Percentiles rank a stretch among this genome's conserved stretches.
Evolutionary conservation across 1,140 invertebrate species (phyloP).

Genomic region (Chymomyza costata): DNA sequence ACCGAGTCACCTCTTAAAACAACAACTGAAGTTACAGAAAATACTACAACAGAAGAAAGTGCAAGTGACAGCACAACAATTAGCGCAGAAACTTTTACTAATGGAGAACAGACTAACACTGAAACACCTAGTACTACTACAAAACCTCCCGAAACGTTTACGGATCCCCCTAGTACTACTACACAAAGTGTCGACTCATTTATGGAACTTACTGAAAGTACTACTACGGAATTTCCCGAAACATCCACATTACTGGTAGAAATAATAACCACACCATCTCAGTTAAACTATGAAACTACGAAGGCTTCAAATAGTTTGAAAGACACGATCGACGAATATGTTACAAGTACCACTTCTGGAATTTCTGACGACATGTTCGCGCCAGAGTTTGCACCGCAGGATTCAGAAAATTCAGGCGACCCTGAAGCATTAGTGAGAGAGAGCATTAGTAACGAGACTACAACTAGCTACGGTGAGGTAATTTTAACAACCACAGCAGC

Average conservation of each 20-base stretch:
- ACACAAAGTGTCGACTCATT: not conserved
- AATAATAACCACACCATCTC: not conserved
- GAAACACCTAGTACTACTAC: constrained; percentile 1
- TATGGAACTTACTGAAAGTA: not conserved
- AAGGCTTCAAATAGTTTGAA: too few relatives aligned
- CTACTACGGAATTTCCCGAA: not conserved
- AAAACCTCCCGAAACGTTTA: not conserved
- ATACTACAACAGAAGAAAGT: too few relatives aligned
- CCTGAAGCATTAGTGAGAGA: not conserved
- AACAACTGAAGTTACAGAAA: constrained; percentile 4
- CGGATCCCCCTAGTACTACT: too few relatives aligned
- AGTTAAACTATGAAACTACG: not conserved
- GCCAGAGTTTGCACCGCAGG: too few relatives aligned
- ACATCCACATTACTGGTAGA: not conserved
- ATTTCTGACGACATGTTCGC: not conserved
- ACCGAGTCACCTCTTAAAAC: not conserved
- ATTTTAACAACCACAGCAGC: constrained; percentile 1
- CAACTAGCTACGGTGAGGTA: not conserved
- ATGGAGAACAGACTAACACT: too few relatives aligned
- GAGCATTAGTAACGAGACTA: not conserved
- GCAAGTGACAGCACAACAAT: too few relatives aligned
- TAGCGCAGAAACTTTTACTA: too few relatives aligned
- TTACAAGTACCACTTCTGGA: not conserved
- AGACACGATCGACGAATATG: not conserved
- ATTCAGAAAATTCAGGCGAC: too few relatives aligned